These are phyloP conservation scores for Bryconaethiops microstoma DNA, from an alignment of 2,797 vertebrate species.

Conservation along the genomic window DNA sequence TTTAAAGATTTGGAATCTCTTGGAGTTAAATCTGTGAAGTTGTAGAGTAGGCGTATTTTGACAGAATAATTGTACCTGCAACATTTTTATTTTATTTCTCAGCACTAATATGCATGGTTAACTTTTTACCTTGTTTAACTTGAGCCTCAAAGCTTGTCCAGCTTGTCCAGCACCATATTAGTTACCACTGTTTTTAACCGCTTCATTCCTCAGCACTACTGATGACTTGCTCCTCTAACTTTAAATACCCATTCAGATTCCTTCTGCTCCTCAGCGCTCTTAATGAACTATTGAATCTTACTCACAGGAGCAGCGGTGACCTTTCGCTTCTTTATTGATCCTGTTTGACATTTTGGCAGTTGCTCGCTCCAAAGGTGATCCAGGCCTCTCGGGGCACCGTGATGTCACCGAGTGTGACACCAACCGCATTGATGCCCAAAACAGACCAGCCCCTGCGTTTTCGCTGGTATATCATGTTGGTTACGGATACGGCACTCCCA, in stretches of 20 bases:
- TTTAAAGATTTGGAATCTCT: too few relatives aligned
- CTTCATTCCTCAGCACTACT: background rate
- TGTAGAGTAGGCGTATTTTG: too few relatives aligned
- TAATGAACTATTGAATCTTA: slow-evolving; percentile 62
- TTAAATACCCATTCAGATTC: slow-evolving; percentile 56
- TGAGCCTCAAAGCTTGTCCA: background rate
- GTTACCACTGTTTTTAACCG: background rate
- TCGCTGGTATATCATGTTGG: background rate
- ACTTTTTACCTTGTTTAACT: background rate
- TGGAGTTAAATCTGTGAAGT: too few relatives aligned
- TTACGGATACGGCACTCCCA: background rate
- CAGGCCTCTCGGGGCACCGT: slow-evolving; percentile 32
- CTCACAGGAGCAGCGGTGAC: slow-evolving; percentile 56
- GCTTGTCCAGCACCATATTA: too few relatives aligned
- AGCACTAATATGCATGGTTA: background rate
- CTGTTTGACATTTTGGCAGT: slow-evolving; percentile 60
- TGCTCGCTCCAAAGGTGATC: slow-evolving; percentile 54
- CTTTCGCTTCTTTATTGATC: slow-evolving; percentile 58
- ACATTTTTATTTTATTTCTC: too few relatives aligned
- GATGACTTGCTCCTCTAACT: slow-evolving; percentile 27
- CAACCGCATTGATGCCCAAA: slow-evolving; percentile 37
- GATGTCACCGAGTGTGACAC: slow-evolving; percentile 51
- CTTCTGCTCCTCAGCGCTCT: slow-evolving; percentile 34
- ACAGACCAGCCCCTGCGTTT: background rate
- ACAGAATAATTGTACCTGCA: too few relatives aligned